These are phyloP conservation scores for Sclerurus mexicanus DNA, from an alignment of 2,113 vertebrate species.

Conservation along the genomic window DNA sequence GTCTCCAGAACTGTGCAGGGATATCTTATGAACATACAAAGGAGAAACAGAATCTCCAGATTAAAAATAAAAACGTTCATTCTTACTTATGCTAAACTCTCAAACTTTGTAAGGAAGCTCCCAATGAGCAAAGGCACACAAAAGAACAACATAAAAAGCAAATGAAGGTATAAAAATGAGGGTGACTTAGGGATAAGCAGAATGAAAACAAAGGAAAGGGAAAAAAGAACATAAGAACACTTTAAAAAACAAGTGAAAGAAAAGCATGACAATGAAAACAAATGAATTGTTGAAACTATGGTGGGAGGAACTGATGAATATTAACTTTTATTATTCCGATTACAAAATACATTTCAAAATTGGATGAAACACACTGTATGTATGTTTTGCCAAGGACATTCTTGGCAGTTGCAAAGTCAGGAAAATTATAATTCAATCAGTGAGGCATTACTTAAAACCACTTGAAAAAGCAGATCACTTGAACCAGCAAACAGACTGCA, in stretches of 20 bases:
- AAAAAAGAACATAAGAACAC: background rate
- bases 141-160: background rate
- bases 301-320: slow-evolving; percentile 54
- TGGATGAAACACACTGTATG: slow-evolving; percentile 22
- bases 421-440: slow-evolving; percentile 59
- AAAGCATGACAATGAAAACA: slow-evolving; percentile 22
- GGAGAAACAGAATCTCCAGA: background rate
- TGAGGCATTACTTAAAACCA: slow-evolving; percentile 43
- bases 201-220: background rate
- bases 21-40: background rate
- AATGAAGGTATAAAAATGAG: background rate
- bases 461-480: slow-evolving; percentile 41
- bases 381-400: slow-evolving; percentile 64
- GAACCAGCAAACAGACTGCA: background rate
- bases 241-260: background rate
- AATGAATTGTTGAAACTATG: background rate
- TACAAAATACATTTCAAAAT: slow-evolving; percentile 58
- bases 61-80: background rate
- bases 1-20: background rate
- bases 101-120: background rate
- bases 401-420: slow-evolving; percentile 45
- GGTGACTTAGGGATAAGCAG: background rate
- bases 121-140: background rate
- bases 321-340: slow-evolving; percentile 53
- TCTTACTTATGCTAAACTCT: background rate